These are phyloP conservation scores for Choristoneura rosaceana DNA, from an alignment of 2,888 invertebrate genomes.

Conservation along the genomic window DNA sequence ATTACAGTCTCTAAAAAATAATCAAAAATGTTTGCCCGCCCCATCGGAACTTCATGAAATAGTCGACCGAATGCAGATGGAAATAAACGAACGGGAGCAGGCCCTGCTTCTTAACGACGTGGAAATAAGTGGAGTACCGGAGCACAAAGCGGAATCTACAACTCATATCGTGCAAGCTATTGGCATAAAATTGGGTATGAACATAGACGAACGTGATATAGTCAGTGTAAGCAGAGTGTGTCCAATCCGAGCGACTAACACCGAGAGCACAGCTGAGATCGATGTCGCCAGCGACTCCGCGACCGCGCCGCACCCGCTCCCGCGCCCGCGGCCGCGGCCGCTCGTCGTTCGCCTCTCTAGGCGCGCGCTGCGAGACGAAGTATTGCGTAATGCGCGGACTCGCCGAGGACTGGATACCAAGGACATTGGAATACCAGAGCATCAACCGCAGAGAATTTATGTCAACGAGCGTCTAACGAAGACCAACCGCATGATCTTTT, in stretches of 20 bases:
- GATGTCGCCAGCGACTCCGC: not conserved
- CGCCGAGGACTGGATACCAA: not conserved
- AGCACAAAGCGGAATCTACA: not conserved
- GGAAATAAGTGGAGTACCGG: constrained; percentile 10
- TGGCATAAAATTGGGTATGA: not conserved
- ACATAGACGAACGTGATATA: not conserved
- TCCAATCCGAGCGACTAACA: too few species aligned
- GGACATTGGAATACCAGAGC: not conserved
- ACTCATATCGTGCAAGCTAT: constrained; percentile 9
- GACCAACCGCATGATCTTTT: not conserved
- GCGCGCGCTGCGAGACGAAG: constrained; percentile 16
- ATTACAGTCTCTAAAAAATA: not conserved
- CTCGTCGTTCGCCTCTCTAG: not conserved
- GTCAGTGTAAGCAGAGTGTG: not conserved
- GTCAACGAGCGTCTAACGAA: not conserved
- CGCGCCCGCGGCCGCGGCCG: not conserved
- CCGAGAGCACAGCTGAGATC: too few species aligned
- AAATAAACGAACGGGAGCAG: constrained; percentile 6
- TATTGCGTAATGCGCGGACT: not conserved
- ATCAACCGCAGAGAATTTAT: not conserved
- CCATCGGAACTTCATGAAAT: not conserved
- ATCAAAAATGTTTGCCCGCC: not conserved
- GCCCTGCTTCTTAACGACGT: constrained; percentile 7
- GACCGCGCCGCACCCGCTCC: not conserved
- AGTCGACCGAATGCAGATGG: not conserved